Conservation (phyloP, 2,113 vertebrate genomes). For the Illadopsis cleaveri region DNA sequence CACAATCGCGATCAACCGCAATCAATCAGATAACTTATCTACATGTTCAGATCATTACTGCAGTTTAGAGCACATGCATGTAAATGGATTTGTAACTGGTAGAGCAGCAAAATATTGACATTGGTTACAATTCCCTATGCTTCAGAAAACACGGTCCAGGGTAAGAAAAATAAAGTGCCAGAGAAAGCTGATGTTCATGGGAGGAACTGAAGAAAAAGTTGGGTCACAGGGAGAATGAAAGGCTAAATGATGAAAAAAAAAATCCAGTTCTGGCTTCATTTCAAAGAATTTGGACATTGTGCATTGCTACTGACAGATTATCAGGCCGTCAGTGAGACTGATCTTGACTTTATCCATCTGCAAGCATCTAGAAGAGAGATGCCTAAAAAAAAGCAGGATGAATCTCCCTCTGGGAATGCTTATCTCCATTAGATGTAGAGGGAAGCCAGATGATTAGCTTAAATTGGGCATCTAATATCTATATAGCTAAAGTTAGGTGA, state of each 20-base stretch:
- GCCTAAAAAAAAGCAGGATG: slow-evolving; percentile 26
- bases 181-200: slow-evolving; percentile 28
- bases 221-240: slow-evolving; percentile 18
- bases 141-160: slow-evolving; percentile 47
- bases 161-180: slow-evolving; percentile 50
- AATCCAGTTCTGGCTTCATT: neutral
- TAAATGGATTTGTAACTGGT: slow-evolving; percentile 47
- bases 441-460: slow-evolving; percentile 44
- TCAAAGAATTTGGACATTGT: neutral
- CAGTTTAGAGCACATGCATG: slow-evolving; percentile 54
- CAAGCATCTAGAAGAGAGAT: neutral
- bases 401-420: slow-evolving; percentile 25
- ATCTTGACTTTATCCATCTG: neutral
- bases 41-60: slow-evolving; percentile 19
- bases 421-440: slow-evolving; percentile 7
- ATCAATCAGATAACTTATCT: slow-evolving; percentile 11
- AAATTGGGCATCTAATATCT: neutral
- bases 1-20: slow-evolving; percentile 40
- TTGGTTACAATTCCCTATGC: slow-evolving; percentile 46
- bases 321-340: neutral
- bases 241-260: neutral
- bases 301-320: neutral
- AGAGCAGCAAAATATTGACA: slow-evolving; percentile 28
- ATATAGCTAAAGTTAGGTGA: neutral
- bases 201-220: slow-evolving; percentile 54